A percentile compares a stretch with the other conserved stretches of the same genome.
phyloP scores from a whole-genome alignment of 1,140 invertebrate genomes.

The Drosophila carrolli region DNA sequence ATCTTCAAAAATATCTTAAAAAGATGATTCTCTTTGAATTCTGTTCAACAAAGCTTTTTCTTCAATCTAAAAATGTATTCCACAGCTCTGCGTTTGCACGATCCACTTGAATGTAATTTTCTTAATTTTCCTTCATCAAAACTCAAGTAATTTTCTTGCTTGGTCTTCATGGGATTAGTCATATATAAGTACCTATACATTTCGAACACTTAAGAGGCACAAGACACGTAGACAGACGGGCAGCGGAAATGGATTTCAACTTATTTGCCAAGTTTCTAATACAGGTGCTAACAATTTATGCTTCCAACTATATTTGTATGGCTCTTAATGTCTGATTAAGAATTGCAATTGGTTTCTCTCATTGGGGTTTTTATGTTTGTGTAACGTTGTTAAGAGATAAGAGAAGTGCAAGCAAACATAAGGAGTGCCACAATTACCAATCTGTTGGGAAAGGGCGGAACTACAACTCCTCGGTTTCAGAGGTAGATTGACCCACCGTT shows the following conservation, averaged over 20 bases:
- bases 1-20: not conserved
- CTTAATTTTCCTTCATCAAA: constrained; percentile 4
- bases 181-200: constrained; percentile 10
- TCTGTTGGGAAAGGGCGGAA: constrained; percentile 30
- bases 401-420: constrained; percentile 1
- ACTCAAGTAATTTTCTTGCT: constrained; percentile 1
- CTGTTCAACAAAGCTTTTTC: not conserved
- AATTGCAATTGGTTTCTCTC: not conserved
- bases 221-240: constrained; percentile 12
- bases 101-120: constrained; percentile 31
- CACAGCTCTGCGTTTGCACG: not conserved
- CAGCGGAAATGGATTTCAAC: constrained; percentile 18
- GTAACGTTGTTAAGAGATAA: constrained; percentile 1
- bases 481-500: not conserved
- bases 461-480: not conserved
- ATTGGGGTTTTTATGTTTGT: constrained; percentile 9
- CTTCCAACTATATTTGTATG: not conserved
- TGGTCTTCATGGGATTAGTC: constrained; percentile 22
- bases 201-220: constrained; percentile 15
- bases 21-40: not conserved
- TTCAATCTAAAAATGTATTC: constrained; percentile 8
- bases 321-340: not conserved
- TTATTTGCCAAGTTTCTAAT: not conserved
- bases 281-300: constrained; percentile 14
- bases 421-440: constrained; percentile 5